Percentiles rank a stretch among this genome's conserved stretches.
Evolutionary conservation across 1,140 invertebrate species (phyloP).

Genomic region (Musca domestica): DNA sequence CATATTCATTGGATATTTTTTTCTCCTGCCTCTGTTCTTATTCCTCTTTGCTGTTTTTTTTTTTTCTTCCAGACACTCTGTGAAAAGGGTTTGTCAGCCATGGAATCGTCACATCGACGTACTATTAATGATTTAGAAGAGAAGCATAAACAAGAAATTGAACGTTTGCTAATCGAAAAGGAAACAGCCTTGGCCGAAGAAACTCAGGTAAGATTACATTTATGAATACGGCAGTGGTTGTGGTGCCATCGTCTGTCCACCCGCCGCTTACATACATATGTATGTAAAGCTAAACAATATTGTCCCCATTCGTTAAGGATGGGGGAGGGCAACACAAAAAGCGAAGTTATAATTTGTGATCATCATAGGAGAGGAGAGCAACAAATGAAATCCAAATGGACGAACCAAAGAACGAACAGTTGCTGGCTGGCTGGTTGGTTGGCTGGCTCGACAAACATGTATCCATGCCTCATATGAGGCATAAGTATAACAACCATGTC

Average conservation of each 20-base stretch:
- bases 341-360: too few relatives aligned
- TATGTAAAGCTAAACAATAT: too few relatives aligned
- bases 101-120: slow-evolving; percentile 85
- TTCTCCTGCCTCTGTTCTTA: not conserved
- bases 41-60: not conserved
- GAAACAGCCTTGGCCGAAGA: slow-evolving; percentile 87
- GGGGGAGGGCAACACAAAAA: too few relatives aligned
- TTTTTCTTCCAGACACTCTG: slow-evolving; percentile 63
- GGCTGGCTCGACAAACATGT: too few relatives aligned
- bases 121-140: slow-evolving; percentile 82
- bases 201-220: slow-evolving; percentile 61
- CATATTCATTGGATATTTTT: not conserved
- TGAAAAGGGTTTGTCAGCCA: slow-evolving; percentile 80
- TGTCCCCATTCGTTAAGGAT: too few relatives aligned
- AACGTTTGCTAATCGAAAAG: slow-evolving; percentile 65
- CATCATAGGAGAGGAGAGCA: too few relatives aligned
- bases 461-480: not conserved
- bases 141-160: slow-evolving; percentile 72
- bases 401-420: too few relatives aligned
- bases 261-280: too few relatives aligned
- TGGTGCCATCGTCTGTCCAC: too few relatives aligned
- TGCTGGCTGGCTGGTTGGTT: too few relatives aligned
- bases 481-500: slow-evolving; percentile 22
- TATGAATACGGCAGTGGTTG: not conserved
- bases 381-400: too few relatives aligned